Base-by-base conservation (phyloP, 2,797 vertebrate species). In the Squalus acanthias region DNA sequence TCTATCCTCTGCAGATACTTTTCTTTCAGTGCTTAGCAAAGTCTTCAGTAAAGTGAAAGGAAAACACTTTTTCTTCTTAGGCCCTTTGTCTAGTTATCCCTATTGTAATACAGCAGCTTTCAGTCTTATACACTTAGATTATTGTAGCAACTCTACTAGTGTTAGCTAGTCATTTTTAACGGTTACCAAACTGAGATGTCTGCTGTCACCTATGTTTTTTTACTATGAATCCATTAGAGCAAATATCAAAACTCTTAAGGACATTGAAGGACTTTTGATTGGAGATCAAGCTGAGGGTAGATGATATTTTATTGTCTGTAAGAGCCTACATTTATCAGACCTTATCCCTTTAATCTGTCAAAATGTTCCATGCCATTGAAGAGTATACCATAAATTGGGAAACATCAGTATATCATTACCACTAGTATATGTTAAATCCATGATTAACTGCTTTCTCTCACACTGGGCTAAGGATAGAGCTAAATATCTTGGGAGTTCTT, bases 281-380 rank as follows among this genome's bases (percentile, higher is more conserved):
- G 70, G 69, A 95, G 70, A 95, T 76, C 70, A 95, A 74, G 69
- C 26, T 22, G 67, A 74, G 39, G 46, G 70, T 95, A 95, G 70
- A 60, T 95, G 70, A 72, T 74, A 74, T 76, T 95, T 95, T 74
- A 95, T 57, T 95, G 50, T 95, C 70, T 72, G 50, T 76, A 53
- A 76, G 24, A 95, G 69, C 94, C 94, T 29, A 95, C 70, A 95
- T 95, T 95, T 76, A 76, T 95, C 94, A 74, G 70, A 33, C 50
- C 70, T 95, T 95, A 95, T 95, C 50, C 50, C 70, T 74, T 74
- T 95, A 72, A 95, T 76, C 94, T 95, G 94, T 95, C 94, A 95
- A 95, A 95, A 95, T 70, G 93, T 50, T 72, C 67, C 46, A 70
- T 95, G 39, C 93, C 93, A 70, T 53, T 95, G 93, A 69, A 95